Conservation (phyloP, 2,797 vertebrate genomes). For the Anas bahamensis region DNA sequence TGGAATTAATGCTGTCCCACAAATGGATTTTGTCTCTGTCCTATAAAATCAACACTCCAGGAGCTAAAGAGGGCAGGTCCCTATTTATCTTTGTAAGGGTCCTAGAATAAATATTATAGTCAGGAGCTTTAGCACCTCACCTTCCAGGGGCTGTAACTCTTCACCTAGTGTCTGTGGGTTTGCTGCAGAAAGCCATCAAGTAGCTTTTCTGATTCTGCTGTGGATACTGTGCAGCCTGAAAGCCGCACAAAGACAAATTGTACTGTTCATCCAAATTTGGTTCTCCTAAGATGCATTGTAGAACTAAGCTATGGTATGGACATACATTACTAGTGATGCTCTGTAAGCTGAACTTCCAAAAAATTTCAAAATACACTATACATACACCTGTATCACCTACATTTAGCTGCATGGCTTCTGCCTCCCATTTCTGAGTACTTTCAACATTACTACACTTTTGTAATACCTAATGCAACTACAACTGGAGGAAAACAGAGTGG, state of each 20-base stretch:
- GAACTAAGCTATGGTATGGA: neutral
- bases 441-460: neutral
- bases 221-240: neutral
- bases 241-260: neutral
- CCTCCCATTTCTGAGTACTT: neutral
- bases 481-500: neutral
- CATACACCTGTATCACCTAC: neutral
- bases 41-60: neutral
- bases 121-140: neutral
- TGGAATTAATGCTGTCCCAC: neutral
- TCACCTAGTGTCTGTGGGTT: neutral
- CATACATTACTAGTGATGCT: neutral
- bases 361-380: neutral
- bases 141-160: neutral
- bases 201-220: neutral
- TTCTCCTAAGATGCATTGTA: neutral
- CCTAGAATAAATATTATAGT: neutral
- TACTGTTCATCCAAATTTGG: neutral
- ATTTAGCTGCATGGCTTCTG: neutral
- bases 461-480: neutral
- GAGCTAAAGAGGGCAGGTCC: neutral
- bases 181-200: neutral
- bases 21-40: neutral
- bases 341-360: neutral
- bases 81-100: neutral